These are phyloP conservation scores for Poeciliopsis presidionis DNA, from an alignment of 2,797 vertebrate species.

Conservation along the genomic window DNA sequence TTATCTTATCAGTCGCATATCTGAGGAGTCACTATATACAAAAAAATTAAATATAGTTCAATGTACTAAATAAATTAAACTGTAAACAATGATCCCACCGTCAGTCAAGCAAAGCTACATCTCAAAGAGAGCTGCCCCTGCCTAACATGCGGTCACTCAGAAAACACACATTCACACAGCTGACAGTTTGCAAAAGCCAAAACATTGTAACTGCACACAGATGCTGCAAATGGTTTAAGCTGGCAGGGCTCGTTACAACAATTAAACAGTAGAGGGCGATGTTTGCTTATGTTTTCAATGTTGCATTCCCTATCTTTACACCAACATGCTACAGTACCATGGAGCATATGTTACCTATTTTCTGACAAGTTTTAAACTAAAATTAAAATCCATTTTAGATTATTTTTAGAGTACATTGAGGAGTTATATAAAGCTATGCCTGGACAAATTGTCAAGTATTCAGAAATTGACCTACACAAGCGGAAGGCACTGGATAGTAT, in stretches of 20 bases:
- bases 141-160: constrained; percentile 27
- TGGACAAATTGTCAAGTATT: constrained; percentile 29
- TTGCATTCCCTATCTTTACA: constrained; percentile 52
- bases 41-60: constrained; percentile 61
- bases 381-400: constrained; percentile 4
- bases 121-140: constrained; percentile 65
- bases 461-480: constrained; percentile 42
- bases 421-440: constrained; percentile 20
- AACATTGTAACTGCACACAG: constrained; percentile 39
- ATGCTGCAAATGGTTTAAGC: constrained; percentile 61
- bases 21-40: constrained; percentile 72
- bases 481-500: constrained; percentile 73
- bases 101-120: constrained; percentile 81
- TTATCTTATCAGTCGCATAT: constrained; percentile 51
- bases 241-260: constrained; percentile 41
- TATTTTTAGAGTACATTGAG: not conserved
- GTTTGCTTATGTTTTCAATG: constrained; percentile 43
- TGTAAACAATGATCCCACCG: constrained; percentile 68
- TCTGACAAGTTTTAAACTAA: constrained; percentile 9
- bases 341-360: constrained; percentile 41
- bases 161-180: constrained; percentile 36
- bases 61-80: constrained; percentile 72
- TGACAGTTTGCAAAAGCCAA: constrained; percentile 45
- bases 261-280: constrained; percentile 68
- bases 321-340: constrained; percentile 69